These are phyloP conservation scores for Drosophila nigritarsus DNA, from an alignment of 2,888 invertebrate genomes.

Conservation along the genomic window DNA sequence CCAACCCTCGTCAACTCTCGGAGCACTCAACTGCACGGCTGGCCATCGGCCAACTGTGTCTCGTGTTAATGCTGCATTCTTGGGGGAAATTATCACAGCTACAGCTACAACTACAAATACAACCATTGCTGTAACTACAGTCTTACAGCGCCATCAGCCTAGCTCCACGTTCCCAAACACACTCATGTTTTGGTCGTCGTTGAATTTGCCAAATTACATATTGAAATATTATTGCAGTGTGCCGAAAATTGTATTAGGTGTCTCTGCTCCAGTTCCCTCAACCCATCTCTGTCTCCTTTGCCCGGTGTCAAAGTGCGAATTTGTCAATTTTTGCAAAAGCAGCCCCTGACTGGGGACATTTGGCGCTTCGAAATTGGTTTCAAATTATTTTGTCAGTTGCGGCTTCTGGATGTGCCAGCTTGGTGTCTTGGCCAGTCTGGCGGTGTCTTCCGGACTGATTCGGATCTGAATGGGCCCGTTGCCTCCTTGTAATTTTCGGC, in stretches of 20 bases:
- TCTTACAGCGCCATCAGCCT: conserved; percentile 10
- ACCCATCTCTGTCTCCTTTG: not conserved
- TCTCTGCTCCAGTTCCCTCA: conserved; percentile 15
- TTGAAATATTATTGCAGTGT: conserved; percentile 80
- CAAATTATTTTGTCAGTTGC: conserved; percentile 83
- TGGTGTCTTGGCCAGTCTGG: conserved; percentile 29
- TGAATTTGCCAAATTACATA: conserved; percentile 78
- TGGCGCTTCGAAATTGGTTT: conserved; percentile 80
- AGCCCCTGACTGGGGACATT: conserved; percentile 60
- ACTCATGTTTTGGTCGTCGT: conserved; percentile 23
- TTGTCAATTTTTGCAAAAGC: conserved; percentile 73
- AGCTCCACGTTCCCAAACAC: conserved; percentile 19
- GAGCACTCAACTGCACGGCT: conserved; percentile 48
- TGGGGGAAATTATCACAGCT: conserved; percentile 83
- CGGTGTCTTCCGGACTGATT: conserved; percentile 45
- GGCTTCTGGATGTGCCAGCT: conserved; percentile 29
- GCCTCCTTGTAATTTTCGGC: conserved; percentile 71
- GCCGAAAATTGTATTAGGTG: conserved; percentile 69
- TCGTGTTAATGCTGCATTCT: conserved; percentile 81
- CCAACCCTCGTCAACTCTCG: conserved; percentile 21
- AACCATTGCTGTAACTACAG: conserved; percentile 54
- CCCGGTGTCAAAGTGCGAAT: conserved; percentile 74
- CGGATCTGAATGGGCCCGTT: conserved; percentile 17
- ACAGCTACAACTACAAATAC: conserved; percentile 19
- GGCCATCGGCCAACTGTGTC: conserved; percentile 75